Evolutionary conservation across 1,140 invertebrate genomes (phyloP).

Genomic region (Temnothorax longispinosus): DNA sequence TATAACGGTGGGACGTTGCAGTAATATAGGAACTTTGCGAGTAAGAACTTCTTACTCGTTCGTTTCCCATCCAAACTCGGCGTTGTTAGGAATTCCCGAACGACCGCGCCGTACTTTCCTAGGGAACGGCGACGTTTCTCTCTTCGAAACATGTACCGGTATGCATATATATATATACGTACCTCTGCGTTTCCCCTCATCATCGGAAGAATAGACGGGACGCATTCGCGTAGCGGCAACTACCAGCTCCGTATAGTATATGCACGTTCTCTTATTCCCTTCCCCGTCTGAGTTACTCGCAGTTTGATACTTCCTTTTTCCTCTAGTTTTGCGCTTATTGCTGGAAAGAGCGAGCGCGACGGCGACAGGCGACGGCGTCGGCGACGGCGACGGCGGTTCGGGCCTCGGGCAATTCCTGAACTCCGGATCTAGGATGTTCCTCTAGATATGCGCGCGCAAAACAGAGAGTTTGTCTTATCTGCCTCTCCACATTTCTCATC

Average conservation of each 20-base stretch:
- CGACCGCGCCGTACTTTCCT: slow-evolving; percentile 1
- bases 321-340: slow-evolving; percentile 58
- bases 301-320: slow-evolving; percentile 56
- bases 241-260: slow-evolving; percentile 13
- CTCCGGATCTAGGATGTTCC: slow-evolving; percentile 58
- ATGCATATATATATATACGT: background rate
- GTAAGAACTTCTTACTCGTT: slow-evolving; percentile 44
- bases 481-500: slow-evolving; percentile 65
- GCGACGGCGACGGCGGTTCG: background rate
- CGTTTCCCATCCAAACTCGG: slow-evolving; percentile 38
- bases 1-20: slow-evolving; percentile 9
- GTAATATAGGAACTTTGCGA: slow-evolving; percentile 39
- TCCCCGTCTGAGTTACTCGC: background rate
- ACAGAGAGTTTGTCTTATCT: slow-evolving; percentile 65
- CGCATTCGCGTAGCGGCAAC: slow-evolving; percentile 28
- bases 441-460: slow-evolving; percentile 55
- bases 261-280: slow-evolving; percentile 16
- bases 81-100: slow-evolving; percentile 49
- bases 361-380: slow-evolving; percentile 13
- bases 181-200: background rate
- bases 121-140: background rate
- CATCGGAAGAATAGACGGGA: slow-evolving; percentile 52
- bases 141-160: slow-evolving; percentile 14
- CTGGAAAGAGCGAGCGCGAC: slow-evolving; percentile 10
- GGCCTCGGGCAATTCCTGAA: slow-evolving; percentile 62